Evolutionary conservation across 2,113 vertebrate genomes (phyloP), one percentile per base, ranked within the genome.

Genomic region (Haliaeetus leucogaster): DNA sequence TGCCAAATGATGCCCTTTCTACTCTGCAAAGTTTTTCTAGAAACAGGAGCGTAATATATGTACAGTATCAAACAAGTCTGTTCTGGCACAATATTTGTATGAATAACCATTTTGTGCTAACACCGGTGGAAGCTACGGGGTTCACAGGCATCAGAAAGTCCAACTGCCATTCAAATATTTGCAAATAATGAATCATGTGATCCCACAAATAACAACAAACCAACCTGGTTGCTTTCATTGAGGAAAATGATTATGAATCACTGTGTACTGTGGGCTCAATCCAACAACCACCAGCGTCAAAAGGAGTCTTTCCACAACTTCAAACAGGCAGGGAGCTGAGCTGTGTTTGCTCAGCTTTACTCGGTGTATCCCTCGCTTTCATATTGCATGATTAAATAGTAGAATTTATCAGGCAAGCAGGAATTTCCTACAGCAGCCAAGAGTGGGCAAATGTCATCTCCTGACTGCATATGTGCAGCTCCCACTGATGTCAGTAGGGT

Each of bases 231-330:
- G 74, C 87, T 96, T 97, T 96, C 95, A 96, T 93, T 96, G 95
- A 97, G 82, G 94, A 97, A 97, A 96, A 96, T 95, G 38, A 80
- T 96, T 95, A 89, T 96, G 94, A 97, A 96, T 97, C 97, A 94
- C 82, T 95, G 95, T 95, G 91, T 96, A 73, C 45, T 12, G 82
- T 97, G 95, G 94, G 92, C 76, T 93, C 79, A 42, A 48, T 96
- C 93, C 95, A 97, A 26, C 94, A 97, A 91, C 95, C 85, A 95
- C 82, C 87, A 95, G 95, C 70, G 21, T 94, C 95, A 93, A 87
- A 81, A 79, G 91, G 38, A 95, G 74, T 7, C 67, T 96, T 91
- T 95, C 78, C 78, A 80, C 62, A 72, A 36, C 94, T 96, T 96
- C 96, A 96, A 88, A 96, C 93, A 89, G 42, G 74, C 86, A 94